Conservation (phyloP, 2,113 vertebrate species). For the Pelvicachromis taeniatus region DNA sequence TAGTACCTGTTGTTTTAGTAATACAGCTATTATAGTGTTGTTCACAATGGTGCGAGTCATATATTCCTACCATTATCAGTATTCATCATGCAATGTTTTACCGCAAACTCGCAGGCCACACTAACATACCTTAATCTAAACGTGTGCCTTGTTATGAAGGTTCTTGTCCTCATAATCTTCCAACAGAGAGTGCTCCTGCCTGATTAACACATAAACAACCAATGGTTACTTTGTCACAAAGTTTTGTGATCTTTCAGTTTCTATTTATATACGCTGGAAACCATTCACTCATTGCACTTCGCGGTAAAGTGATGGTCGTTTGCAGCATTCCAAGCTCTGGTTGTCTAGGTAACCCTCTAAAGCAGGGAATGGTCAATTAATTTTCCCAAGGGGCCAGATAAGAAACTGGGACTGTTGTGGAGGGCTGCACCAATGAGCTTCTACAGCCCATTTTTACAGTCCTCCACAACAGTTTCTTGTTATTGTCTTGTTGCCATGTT, state of each 20-base stretch:
- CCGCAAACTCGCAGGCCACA: background rate
- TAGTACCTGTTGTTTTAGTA: background rate
- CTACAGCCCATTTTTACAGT: background rate
- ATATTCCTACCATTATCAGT: background rate
- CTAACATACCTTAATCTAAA: background rate
- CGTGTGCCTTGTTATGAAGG: background rate
- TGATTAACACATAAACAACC: background rate
- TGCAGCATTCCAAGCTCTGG: background rate
- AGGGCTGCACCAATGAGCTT: background rate
- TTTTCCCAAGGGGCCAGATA: background rate
- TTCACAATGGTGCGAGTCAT: background rate
- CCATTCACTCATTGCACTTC: background rate
- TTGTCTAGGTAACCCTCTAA: background rate
- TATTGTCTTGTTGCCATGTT: background rate
- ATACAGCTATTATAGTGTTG: background rate
- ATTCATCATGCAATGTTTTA: background rate
- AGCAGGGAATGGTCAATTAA: background rate
- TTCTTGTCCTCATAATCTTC: background rate
- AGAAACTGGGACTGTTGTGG: background rate
- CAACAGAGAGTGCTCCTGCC: background rate
- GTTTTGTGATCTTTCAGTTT: background rate
- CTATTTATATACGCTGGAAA: background rate
- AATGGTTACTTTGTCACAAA: background rate
- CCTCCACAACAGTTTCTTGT: background rate
- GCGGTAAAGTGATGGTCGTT: background rate